Percentiles rank a stretch among this genome's conserved stretches.
Conservation (phyloP, 2,888 invertebrate species). For the Drosophila fulvimacula region DNA sequence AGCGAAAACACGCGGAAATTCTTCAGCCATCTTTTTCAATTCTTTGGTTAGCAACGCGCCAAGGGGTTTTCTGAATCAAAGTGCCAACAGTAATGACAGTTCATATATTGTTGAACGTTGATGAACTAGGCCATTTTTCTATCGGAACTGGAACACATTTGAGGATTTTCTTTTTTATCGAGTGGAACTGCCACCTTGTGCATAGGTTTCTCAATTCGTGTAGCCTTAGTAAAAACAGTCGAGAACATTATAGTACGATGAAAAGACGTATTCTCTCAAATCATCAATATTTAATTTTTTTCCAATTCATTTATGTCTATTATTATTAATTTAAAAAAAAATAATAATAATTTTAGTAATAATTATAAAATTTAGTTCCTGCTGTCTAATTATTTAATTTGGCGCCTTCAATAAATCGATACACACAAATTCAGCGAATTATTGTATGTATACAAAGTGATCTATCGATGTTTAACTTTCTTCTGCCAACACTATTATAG, state of each 20-base stretch:
- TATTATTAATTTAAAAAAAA: background rate
- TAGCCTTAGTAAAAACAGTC: background rate
- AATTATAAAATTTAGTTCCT: background rate
- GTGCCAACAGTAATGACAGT: background rate
- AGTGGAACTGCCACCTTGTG: no score
- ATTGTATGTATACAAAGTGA: background rate
- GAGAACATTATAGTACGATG: background rate
- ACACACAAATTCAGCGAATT: background rate
- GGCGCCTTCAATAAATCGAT: background rate
- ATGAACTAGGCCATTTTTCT: background rate
- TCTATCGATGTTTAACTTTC: background rate
- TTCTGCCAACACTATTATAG: background rate
- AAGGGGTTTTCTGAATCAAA: background rate
- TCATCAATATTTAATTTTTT: background rate
- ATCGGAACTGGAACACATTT: background rate
- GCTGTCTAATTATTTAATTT: background rate
- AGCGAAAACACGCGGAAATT: background rate
- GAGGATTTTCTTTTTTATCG: background rate
- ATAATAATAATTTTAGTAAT: no score
- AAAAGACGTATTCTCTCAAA: background rate
- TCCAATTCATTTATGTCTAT: background rate
- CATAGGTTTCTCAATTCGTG: no score
- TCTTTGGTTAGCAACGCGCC: background rate
- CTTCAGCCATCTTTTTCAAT: background rate
- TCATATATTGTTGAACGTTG: background rate